Evolutionary conservation across 1,140 invertebrate genomes (phyloP), one percentile per base, ranked within the genome.

Genomic region (Ips typographus): DNA sequence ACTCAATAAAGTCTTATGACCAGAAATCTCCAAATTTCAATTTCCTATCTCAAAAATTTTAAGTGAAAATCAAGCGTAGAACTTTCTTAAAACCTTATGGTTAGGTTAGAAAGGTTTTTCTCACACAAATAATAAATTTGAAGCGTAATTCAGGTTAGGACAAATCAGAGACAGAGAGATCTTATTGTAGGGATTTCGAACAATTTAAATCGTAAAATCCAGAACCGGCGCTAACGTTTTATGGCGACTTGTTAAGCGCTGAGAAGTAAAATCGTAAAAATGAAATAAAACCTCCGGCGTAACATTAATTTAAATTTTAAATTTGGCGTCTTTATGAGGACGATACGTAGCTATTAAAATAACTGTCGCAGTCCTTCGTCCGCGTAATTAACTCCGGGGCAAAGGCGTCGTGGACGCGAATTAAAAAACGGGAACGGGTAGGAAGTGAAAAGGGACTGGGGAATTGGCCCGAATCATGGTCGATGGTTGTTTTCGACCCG

Each of bases 331-430:
- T 62, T 62, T 62, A 62, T 62, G 60, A 62, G 40, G 43, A 62
- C 36, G 44, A 62, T 62, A 62, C 60, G 60, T 62, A 62, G 40
- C 60, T 62, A 62, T 62, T 62, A 62, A 62, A 62, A 62, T 62
- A 51, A 62, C 60, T 62, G 60, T 62, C 44, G 51, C 43, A 51
- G 40, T 62, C 43, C 60, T 52, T 62, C 7, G 60, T 62, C 37
- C 44, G 60, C 44, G 43, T 51, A 62, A 62, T 62, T 62, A 62
- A 62, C 60, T 51, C 60, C 44, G 22, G 22, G 22, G 22, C 22
- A 22, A 22, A 22, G 22, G 22, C 22, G 22, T 22, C 22, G 22
- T 22, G 22, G 22, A 22, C 22, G 22, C 22, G 22, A 22, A 22
- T 22, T 22, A 22, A 22, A 22, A 22, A 22, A 22, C 22, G 22